Percentiles rank a stretch among this genome's conserved stretches.
Conservation (phyloP, 2,888 invertebrate genomes). For the Eupithecia vulgata region DNA sequence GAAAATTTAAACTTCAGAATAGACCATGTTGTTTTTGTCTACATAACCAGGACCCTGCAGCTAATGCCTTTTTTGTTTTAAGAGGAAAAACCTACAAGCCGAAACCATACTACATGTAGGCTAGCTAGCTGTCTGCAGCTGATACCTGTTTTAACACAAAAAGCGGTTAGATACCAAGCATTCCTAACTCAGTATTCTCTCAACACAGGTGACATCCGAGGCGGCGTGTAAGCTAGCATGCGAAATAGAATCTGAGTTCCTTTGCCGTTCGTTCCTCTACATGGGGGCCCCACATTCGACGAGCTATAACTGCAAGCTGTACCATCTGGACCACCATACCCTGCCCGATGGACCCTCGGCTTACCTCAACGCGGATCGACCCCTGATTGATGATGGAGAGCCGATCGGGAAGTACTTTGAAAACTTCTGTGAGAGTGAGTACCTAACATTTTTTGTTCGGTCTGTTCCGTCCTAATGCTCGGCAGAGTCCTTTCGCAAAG, state of each 20-base stretch:
- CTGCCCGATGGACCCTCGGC: constrained; percentile 96
- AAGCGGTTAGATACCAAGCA: not conserved
- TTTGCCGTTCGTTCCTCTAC: constrained; percentile 93
- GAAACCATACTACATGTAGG: too few species aligned
- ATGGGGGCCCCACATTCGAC: constrained; percentile 90
- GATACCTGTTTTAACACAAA: not conserved
- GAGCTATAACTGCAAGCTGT: constrained; percentile 95
- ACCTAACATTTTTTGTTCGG: constrained; percentile 25
- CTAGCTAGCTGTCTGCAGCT: too few species aligned
- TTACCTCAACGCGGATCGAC: constrained; percentile 94
- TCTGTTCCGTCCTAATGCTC: not conserved
- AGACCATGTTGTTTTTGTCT: too few species aligned
- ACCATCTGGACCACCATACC: constrained; percentile 96
- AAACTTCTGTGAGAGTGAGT: constrained; percentile 95
- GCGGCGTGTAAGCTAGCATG: constrained; percentile 95
- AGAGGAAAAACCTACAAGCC: too few species aligned
- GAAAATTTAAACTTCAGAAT: too few species aligned
- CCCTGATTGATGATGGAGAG: constrained; percentile 95
- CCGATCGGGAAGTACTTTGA: constrained; percentile 95
- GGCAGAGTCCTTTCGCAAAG: too few species aligned
- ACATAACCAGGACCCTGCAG: too few species aligned
- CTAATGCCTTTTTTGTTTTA: not conserved
- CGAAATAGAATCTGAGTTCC: constrained; percentile 96
- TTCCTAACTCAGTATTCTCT: constrained; percentile 45
- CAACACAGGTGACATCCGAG: constrained; percentile 89